Base-by-base conservation (phyloP, 2,888 invertebrate species). In the Torymus texanus region DNA sequence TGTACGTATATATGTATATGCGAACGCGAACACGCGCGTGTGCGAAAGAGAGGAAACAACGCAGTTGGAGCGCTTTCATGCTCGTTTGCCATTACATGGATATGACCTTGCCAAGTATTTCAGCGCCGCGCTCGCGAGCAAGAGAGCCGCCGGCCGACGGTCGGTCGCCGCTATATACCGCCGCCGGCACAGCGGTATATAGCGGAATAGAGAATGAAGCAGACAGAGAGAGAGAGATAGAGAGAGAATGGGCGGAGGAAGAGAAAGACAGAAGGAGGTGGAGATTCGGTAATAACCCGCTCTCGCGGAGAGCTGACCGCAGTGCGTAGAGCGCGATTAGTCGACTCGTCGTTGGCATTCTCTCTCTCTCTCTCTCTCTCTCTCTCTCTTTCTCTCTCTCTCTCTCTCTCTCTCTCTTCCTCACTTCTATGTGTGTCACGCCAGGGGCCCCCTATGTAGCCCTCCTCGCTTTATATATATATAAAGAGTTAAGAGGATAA, bases 61-160 rank as follows among this genome's bases (percentile, higher is more conserved):
- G 84, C 83, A 84, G 85, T 84, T 86, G 84, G 84, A 86, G 85
- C 84, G 84, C 85, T 87, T 87, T 88, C 86, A 85, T 86, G 85
- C 86, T 82, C 84, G 84, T 85, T 86, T 86, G 85, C 86, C 84
- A 85, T 87, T 88, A 87, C 85, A 87, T 88, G 84, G 85, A 87
- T 87, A 86, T 88, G 89, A 88, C 89, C 88, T 89, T 89, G 88
- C 81, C 84, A 87, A 84, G 87, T 88, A 88, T 88, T 88, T 85
- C 82, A 86, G 83, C 67, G 81, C 75, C 74, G 62, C 50, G 51
- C 29, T 12, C 58, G 73, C 24, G 59, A 51, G 58, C 21, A 63
- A 74, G 58, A 65, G 70, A 63, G 55, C 59, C 75, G 75, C 66
- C 79, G 83, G 41, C 41, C 41, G 41, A 41, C 41, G 41, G 41